Conservation (phyloP, 2,888 invertebrate genomes). For the Meiosimyza platycephala region DNA sequence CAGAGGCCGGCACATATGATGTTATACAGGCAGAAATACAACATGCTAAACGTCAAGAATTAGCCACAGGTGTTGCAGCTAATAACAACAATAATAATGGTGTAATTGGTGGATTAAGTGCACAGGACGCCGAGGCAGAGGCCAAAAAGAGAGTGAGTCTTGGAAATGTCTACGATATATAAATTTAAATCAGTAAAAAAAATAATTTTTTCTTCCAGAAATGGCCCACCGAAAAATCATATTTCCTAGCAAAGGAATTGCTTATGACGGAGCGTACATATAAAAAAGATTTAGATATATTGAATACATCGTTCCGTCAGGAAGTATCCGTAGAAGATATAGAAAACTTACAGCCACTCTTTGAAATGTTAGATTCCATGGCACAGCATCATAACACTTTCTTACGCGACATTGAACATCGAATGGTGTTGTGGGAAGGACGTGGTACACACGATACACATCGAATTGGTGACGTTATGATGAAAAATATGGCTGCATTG, state of each 20-base stretch:
- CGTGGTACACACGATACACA: constrained; percentile 70
- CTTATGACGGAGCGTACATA: constrained; percentile 96
- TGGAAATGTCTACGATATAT: not conserved
- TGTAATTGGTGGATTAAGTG: constrained; percentile 34
- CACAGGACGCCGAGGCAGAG: constrained; percentile 59
- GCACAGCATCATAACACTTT: constrained; percentile 85
- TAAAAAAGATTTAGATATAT: constrained; percentile 91
- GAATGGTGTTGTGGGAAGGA: constrained; percentile 80
- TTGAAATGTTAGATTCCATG: constrained; percentile 81
- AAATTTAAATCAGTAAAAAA: not conserved
- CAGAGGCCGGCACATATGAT: constrained; percentile 67
- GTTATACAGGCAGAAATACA: constrained; percentile 65
- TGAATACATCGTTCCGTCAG: constrained; percentile 84
- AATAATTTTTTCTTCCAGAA: constrained; percentile 64
- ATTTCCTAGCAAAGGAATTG: constrained; percentile 91
- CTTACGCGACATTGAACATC: constrained; percentile 81
- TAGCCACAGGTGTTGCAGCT: constrained; percentile 55
- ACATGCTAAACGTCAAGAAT: constrained; percentile 60
- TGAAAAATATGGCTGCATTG: constrained; percentile 75
- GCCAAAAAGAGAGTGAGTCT: constrained; percentile 59
- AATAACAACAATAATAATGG: constrained; percentile 52
- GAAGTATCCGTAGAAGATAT: constrained; percentile 74
- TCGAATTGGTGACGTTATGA: constrained; percentile 80
- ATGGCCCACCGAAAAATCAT: constrained; percentile 77
- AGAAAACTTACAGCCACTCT: constrained; percentile 68